Base-by-base conservation (phyloP, 1,140 invertebrate species). In the Sipha flava region DNA sequence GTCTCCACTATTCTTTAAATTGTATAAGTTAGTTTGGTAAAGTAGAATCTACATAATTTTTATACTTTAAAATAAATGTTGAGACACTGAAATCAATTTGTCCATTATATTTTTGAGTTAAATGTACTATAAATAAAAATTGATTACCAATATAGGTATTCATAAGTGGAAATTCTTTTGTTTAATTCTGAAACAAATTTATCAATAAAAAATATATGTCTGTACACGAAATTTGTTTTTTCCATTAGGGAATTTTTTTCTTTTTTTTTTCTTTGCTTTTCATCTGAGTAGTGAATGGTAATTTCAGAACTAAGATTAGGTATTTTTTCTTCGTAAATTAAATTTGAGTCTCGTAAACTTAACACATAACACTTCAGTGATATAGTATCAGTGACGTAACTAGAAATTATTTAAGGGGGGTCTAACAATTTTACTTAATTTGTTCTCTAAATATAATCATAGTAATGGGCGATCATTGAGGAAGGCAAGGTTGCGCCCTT, bases 191-290 rank as follows among this genome's bases (percentile, higher is more conserved):
- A 47, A 0, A 45, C 37, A 70, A 70, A 45, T 26, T 70, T 26
- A 70, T 70, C 34, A 68, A 68, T 45, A 40, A 40, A 40, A 14
- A 37, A 40, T 43, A 49, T 52, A 47, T 77, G 80, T 80, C 80
- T 81, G 26, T 59, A 59, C 23, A 2, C 54, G 5, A 59, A 59
- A 59, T 31, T 59, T 59, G 54, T 59, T 62, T 34, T 34, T 62
- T 29, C 18, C 26, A 59, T 59, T 16, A 59, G 26, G 54, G 16
- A 59, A 31, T 31, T 7, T 59, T 59, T 59, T 59, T 7, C 3
- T 57, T 57, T 29, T 18, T n/a, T n/a, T 31, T 59, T 57, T 57
- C 23, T 57, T 29, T 57, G 54, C 1, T 59, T 59, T 59, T 59
- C 54, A 59, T 59, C 54, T 59, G 16, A 59, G 26, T 31, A 59